Conservation (phyloP, 2,888 invertebrate genomes). For the Netelia inedita region DNA sequence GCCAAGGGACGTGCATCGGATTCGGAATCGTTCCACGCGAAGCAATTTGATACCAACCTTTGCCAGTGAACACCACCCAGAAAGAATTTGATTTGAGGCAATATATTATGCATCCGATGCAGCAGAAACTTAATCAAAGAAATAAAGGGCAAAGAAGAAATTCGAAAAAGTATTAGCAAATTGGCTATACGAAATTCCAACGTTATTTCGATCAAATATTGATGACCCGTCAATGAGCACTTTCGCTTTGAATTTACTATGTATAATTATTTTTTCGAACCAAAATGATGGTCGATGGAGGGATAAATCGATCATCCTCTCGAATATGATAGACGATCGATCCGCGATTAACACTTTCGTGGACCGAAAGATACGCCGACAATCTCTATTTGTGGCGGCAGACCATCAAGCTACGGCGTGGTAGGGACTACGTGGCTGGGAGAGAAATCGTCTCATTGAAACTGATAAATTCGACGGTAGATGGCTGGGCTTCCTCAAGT, state of each 20-base stretch:
- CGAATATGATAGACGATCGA: background rate
- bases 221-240: no score
- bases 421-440: conserved; percentile 49
- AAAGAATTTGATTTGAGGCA: background rate
- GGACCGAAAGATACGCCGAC: background rate
- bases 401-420: background rate
- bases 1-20: conserved; percentile 92
- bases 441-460: conserved; percentile 89
- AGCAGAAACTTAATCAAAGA: no score
- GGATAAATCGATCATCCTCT: background rate
- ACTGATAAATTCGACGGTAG: conserved; percentile 88
- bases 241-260: no score
- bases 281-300: background rate
- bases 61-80: background rate
- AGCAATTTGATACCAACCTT: conserved; percentile 19
- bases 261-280: no score
- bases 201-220: no score
- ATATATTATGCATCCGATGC: no score
- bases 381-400: background rate
- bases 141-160: no score
- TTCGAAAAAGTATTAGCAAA: no score
- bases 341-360: background rate
- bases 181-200: no score
- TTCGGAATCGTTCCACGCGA: conserved; percentile 79
- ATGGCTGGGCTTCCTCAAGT: conserved; percentile 75